These are phyloP conservation scores for Umimayanthus chanpuru DNA, from an alignment of 92 coral and sea anemone genomes.

Conservation along the genomic window DNA sequence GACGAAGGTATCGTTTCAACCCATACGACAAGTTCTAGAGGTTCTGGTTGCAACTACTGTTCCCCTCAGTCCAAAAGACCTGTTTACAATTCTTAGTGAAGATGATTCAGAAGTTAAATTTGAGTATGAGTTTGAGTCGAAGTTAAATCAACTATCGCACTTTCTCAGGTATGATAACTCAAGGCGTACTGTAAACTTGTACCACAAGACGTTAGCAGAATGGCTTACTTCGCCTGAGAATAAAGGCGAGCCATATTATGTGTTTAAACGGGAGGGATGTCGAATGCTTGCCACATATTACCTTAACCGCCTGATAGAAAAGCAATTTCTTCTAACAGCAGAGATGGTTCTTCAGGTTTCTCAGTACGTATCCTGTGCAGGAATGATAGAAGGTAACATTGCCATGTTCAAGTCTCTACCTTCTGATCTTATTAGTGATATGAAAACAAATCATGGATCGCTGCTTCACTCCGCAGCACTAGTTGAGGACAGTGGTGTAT, in stretches of 20 bases:
- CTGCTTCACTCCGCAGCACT: slow-evolving; percentile 13
- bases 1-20: neutral
- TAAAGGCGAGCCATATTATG: slow-evolving; percentile 24
- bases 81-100: slow-evolving; percentile 9
- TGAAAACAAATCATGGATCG: slow-evolving; percentile 2
- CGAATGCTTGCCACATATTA: neutral
- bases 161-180: neutral
- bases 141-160: slow-evolving; percentile 5
- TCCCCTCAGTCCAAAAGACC: neutral
- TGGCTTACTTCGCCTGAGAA: slow-evolving; percentile 32
- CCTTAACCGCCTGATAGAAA: neutral
- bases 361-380: slow-evolving; percentile 32
- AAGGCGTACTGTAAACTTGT: neutral
- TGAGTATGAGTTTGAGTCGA: neutral
- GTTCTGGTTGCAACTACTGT: slow-evolving; percentile 13
- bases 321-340: neutral
- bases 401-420: neutral
- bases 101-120: neutral
- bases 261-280: slow-evolving; percentile 17
- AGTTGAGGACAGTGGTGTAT: neutral
- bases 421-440: neutral
- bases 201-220: slow-evolving; percentile 21
- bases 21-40: slow-evolving; percentile 17
- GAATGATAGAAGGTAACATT: slow-evolving; percentile 6
- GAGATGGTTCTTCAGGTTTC: neutral